Conservation (phyloP, 2,797 vertebrate species). For the Novumbra hubbsi region DNA sequence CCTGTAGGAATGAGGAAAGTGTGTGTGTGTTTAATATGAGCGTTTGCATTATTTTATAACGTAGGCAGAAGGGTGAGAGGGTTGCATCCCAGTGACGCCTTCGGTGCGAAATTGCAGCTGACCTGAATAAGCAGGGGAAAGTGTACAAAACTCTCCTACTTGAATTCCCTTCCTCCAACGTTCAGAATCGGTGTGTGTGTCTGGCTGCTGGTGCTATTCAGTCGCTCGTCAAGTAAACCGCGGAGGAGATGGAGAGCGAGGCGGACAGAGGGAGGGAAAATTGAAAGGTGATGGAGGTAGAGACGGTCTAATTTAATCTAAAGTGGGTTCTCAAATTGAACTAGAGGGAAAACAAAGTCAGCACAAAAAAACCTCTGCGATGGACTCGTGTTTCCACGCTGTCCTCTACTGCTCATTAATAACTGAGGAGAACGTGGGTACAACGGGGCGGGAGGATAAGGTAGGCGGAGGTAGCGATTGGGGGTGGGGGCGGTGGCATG, state of each 20-base stretch:
- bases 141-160: not conserved
- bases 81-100: not conserved
- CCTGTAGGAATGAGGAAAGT: constrained; percentile 19
- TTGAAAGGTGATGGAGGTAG: constrained; percentile 25
- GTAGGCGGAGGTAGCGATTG: not conserved
- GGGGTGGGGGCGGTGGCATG: not conserved
- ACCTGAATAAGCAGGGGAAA: constrained; percentile 6
- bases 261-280: constrained; percentile 15
- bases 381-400: constrained; percentile 54
- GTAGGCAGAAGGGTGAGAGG: not conserved
- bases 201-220: constrained; percentile 27
- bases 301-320: constrained; percentile 61
- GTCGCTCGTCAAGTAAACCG: constrained; percentile 25
- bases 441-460: constrained; percentile 1
- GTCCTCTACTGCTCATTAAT: constrained; percentile 38
- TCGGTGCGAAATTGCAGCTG: constrained; percentile 5
- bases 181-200: not conserved
- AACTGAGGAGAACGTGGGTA: constrained; percentile 23
- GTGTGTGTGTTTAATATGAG: not conserved
- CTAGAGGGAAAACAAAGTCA: constrained; percentile 60
- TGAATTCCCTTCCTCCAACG: constrained; percentile 3
- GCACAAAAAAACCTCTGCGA: constrained; percentile 52
- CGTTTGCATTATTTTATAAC: not conserved
- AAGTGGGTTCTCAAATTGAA: constrained; percentile 65
- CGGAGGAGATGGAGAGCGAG: constrained; percentile 1